These are phyloP conservation scores for Bujurquina vittata DNA, from an alignment of 2,113 vertebrate species.

Conservation along the genomic window DNA sequence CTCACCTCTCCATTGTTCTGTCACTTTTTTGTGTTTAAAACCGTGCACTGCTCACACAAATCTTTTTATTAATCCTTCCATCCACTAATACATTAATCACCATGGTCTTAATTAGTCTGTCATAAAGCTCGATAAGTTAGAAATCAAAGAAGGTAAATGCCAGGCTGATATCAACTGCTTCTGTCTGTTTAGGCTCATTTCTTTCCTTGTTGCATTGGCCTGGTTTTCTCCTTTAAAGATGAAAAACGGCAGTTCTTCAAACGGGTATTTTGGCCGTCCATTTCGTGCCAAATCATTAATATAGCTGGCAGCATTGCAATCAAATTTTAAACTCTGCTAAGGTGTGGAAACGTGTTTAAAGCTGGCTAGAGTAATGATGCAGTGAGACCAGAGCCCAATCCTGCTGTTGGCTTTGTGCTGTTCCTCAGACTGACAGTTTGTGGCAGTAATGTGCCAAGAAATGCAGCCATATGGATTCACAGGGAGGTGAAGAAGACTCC, in stretches of 20 bases:
- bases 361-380: not conserved
- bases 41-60: not conserved
- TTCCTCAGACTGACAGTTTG: constrained; percentile 4
- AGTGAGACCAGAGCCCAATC: not conserved
- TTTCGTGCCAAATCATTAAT: not conserved
- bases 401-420: not conserved
- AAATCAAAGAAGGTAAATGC: too few species aligned
- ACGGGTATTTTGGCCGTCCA: not conserved
- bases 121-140: not conserved
- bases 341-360: not conserved
- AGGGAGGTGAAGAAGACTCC: not conserved
- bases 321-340: not conserved
- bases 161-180: too few species aligned
- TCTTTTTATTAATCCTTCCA: not conserved
- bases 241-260: not conserved
- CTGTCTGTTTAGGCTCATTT: not conserved
- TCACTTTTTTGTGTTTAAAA: not conserved
- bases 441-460: constrained; percentile 8
- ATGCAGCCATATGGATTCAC: not conserved
- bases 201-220: not conserved
- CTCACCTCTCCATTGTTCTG: fast-evolving
- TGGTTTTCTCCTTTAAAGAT: not conserved
- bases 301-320: fast-evolving
- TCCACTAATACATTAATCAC: not conserved
- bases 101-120: not conserved